These are phyloP conservation scores for Micrastur ruficollis DNA, from an alignment of 2,797 vertebrate genomes.

Conservation along the genomic window DNA sequence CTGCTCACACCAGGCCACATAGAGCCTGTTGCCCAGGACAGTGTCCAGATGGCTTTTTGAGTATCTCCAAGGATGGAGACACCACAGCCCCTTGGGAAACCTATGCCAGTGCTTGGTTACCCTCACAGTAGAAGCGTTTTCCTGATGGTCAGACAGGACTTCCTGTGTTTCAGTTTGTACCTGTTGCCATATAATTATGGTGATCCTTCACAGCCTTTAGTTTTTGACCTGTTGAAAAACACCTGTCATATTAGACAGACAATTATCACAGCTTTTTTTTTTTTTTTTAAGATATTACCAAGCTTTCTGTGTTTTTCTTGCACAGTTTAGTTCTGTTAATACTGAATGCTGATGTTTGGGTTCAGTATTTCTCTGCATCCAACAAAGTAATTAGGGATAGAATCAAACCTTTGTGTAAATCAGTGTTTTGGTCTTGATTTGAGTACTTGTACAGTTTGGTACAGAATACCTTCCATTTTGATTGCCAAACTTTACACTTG, in stretches of 20 bases:
- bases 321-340: background rate
- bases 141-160: background rate
- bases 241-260: background rate
- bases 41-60: background rate
- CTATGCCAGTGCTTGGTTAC: background rate
- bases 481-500: background rate
- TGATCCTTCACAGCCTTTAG: background rate
- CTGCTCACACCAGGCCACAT: background rate
- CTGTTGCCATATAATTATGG: background rate
- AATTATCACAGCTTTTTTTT: background rate
- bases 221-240: background rate
- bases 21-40: background rate
- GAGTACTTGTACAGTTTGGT: background rate
- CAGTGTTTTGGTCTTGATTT: background rate
- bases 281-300: background rate
- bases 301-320: background rate
- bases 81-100: background rate
- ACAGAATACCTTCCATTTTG: background rate
- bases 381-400: background rate
- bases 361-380: background rate
- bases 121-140: background rate
- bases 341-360: background rate
- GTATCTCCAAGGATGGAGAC: background rate
- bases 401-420: background rate
- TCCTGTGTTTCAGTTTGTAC: background rate